phyloP scores from a whole-genome alignment of 2,888 invertebrate species.

The Scaptomyza cyrtandrae region DNA sequence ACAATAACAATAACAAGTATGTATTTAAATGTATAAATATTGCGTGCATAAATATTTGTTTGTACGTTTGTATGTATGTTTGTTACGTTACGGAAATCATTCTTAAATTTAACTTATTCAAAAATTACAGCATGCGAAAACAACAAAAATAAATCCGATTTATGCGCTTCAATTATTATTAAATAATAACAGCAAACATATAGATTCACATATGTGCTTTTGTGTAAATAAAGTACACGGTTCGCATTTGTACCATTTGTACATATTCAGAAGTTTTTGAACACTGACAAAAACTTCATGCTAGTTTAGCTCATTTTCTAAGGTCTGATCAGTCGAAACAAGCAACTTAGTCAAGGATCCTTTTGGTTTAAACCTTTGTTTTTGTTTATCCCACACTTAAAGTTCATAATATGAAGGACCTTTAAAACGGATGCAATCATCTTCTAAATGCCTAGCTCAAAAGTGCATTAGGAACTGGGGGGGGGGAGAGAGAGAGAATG shows the following conservation, averaged over 20 bases:
- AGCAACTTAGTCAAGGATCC: too few relatives aligned
- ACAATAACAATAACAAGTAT: not conserved
- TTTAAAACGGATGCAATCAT: not conserved
- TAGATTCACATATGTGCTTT: not conserved
- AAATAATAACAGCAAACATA: not conserved
- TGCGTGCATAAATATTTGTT: not conserved
- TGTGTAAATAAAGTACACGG: not conserved
- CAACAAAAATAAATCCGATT: slow-evolving; percentile 3
- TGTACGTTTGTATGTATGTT: not conserved
- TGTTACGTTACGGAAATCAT: slow-evolving; percentile 7
- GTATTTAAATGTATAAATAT: slow-evolving; percentile 6
- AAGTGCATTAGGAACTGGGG: slow-evolving; percentile 37
- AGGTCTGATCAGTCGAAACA: too few relatives aligned
- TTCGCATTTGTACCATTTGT: too few relatives aligned
- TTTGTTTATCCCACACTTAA: too few relatives aligned
- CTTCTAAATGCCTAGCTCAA: slow-evolving; percentile 8
- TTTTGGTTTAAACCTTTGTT: too few relatives aligned
- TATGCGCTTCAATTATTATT: slow-evolving; percentile 7
- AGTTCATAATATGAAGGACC: not conserved
- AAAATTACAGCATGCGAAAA: not conserved
- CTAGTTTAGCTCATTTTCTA: too few relatives aligned
- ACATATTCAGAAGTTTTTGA: too few relatives aligned
- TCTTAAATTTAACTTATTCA: slow-evolving; percentile 12
- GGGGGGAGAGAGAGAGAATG: slow-evolving; percentile 11
- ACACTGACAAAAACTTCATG: not conserved